Conservation (phyloP, 1,140 invertebrate species). For the Himalopsyche phryganea region DNA sequence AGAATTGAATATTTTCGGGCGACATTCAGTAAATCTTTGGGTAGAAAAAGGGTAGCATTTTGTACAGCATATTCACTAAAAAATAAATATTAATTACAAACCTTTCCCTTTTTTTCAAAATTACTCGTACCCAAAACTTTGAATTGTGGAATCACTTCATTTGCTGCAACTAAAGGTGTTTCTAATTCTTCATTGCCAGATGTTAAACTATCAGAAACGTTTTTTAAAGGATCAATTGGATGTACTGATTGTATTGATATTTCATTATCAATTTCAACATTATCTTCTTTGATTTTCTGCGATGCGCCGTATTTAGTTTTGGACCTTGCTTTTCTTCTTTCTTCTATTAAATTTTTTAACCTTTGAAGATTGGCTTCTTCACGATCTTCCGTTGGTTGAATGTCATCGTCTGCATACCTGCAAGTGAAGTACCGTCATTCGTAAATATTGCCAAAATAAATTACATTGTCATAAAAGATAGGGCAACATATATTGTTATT, state of each 20-base stretch:
- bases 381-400: slow-evolving; percentile 39
- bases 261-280: slow-evolving; percentile 1
- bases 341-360: slow-evolving; percentile 57
- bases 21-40: too few relatives aligned
- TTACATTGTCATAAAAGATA: too few relatives aligned
- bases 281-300: neutral
- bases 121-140: slow-evolving; percentile 53
- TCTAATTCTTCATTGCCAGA: neutral
- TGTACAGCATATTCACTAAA: too few relatives aligned
- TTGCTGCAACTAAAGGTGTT: neutral
- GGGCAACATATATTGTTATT: too few relatives aligned
- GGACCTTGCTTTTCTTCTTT: slow-evolving; percentile 45
- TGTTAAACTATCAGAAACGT: neutral
- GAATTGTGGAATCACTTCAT: slow-evolving; percentile 38
- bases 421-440: too few relatives aligned
- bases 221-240: neutral
- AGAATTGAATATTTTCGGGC: too few relatives aligned
- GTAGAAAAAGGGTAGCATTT: too few relatives aligned
- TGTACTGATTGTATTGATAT: neutral
- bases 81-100: slow-evolving; percentile 20
- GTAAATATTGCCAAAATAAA: too few relatives aligned
- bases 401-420: slow-evolving; percentile 50
- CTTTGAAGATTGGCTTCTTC: slow-evolving; percentile 57
- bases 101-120: slow-evolving; percentile 49
- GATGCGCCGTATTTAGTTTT: neutral